Conservation (phyloP, 2,113 vertebrate species). For the Platycercus adscitus region DNA sequence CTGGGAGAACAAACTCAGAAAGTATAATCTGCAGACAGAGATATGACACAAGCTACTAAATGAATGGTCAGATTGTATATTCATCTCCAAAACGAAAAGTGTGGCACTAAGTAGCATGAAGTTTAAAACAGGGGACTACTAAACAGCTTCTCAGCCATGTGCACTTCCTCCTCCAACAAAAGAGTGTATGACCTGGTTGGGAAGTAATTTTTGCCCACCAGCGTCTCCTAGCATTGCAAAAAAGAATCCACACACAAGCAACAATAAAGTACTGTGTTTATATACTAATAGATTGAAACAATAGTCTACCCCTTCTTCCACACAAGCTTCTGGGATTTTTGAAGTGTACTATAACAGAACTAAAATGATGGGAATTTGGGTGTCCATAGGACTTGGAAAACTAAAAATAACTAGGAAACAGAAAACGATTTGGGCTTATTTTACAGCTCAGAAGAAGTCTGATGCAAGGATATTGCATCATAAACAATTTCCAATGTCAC, state of each 20-base stretch:
- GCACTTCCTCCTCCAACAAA: background rate
- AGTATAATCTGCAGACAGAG: background rate
- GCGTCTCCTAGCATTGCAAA: background rate
- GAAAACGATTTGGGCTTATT: background rate
- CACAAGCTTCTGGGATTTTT: background rate
- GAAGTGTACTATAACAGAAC: background rate
- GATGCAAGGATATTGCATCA: background rate
- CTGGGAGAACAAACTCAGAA: background rate
- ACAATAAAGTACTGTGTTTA: background rate
- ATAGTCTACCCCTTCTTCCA: background rate
- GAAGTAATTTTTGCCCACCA: background rate
- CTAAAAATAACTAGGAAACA: background rate
- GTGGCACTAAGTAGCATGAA: background rate
- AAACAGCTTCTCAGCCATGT: background rate
- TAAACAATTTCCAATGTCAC: background rate
- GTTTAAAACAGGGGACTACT: background rate
- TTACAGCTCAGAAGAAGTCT: background rate
- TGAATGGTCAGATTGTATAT: background rate
- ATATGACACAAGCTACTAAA: background rate
- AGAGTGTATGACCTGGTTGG: fast-evolving
- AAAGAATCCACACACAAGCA: background rate
- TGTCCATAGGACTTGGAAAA: background rate
- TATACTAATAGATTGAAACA: background rate
- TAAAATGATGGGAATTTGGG: background rate
- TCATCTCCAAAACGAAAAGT: background rate